phyloP scores from a whole-genome alignment of 2,113 vertebrate genomes.

The Gambusia affinis region DNA sequence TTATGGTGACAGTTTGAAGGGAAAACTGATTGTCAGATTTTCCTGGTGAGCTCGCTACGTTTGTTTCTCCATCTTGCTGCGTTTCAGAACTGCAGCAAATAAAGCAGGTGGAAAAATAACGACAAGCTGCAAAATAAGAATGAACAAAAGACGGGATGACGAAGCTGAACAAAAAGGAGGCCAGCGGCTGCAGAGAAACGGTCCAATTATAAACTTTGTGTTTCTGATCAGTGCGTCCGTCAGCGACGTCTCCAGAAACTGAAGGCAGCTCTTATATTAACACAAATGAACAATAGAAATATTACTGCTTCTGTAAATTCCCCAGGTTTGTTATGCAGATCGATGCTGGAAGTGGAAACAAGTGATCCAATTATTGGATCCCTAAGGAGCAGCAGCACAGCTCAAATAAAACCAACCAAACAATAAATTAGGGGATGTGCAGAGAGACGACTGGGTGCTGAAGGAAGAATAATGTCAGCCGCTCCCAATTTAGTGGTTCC shows the following conservation, averaged over 20 bases:
- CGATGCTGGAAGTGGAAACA: neutral
- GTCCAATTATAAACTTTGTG: conserved; percentile 32
- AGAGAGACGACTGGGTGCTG: neutral
- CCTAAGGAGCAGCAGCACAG: conserved; percentile 10
- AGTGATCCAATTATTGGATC: conserved; percentile 51
- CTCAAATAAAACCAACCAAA: conserved; percentile 27
- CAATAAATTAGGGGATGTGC: conserved; percentile 36
- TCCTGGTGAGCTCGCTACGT: neutral
- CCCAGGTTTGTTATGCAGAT: conserved; percentile 8
- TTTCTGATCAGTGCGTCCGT: neutral
- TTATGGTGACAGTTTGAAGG: neutral
- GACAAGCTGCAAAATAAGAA: conserved; percentile 1
- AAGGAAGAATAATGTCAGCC: conserved; percentile 8
- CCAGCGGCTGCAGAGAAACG: neutral
- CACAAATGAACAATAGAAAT: neutral
- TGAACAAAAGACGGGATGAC: neutral
- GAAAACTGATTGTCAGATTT: neutral
- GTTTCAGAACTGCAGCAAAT: conserved; percentile 15
- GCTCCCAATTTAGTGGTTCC: neutral
- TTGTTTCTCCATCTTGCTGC: conserved; percentile 6
- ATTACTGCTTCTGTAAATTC: neutral
- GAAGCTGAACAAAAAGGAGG: conserved; percentile 7
- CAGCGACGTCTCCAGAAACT: neutral
- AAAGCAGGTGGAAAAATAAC: neutral
- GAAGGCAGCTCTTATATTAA: neutral